Evolutionary conservation across 2,888 invertebrate genomes (phyloP).

Genomic region (Syrphus vitripennis): DNA sequence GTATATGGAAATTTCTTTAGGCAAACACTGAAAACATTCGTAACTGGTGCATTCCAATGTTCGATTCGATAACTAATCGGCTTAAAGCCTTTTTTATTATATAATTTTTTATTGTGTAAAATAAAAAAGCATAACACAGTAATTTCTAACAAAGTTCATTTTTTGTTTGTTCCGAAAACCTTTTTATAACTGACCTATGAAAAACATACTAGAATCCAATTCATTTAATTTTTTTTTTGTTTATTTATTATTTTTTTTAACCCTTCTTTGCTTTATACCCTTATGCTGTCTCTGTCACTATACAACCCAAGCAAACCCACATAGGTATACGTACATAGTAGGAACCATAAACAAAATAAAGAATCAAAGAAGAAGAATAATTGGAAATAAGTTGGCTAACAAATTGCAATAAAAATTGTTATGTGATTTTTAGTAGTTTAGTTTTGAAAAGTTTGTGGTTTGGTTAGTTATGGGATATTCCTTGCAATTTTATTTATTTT

Average conservation of each 20-base stretch:
- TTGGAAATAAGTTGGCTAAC: constrained; percentile 10
- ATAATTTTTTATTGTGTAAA: background rate
- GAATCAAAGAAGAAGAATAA: constrained; percentile 21
- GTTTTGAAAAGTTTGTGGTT: constrained; percentile 22
- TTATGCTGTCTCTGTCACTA: background rate
- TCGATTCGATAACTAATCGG: constrained; percentile 14
- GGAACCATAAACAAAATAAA: background rate
- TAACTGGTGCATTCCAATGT: background rate
- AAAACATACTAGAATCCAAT: background rate
- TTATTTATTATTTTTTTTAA: constrained; percentile 1
- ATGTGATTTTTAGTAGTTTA: constrained; percentile 31
- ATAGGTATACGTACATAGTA: background rate
- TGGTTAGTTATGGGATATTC: constrained; percentile 4
- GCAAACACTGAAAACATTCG: background rate
- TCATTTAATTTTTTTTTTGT: background rate
- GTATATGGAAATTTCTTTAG: background rate
- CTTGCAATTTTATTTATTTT: constrained; percentile 24
- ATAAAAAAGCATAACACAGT: background rate
- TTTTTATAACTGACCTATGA: constrained; percentile 29
- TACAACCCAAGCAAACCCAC: background rate
- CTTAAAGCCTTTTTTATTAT: background rate
- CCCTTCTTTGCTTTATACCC: background rate
- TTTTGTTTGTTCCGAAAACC: constrained; percentile 39
- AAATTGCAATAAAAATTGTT: constrained; percentile 32
- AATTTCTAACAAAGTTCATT: background rate